Base-by-base conservation (phyloP, 2,888 invertebrate species). In the Andricus curvator region DNA sequence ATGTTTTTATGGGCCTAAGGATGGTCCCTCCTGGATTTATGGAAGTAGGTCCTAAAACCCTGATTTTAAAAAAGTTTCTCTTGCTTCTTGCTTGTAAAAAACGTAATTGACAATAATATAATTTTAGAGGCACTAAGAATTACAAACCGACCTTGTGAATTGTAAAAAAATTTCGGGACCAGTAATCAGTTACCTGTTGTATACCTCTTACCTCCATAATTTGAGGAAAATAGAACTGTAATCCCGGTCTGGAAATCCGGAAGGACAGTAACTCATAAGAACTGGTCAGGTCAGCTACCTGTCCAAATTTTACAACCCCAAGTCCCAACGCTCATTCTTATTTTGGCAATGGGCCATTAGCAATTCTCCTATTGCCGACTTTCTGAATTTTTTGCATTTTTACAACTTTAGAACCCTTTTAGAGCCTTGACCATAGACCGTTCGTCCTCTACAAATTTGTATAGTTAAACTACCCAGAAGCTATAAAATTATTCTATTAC, bases 261-360 rank as follows among this genome's bases (percentile, higher is more conserved):
- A 60, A 60, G n/a, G 22, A 22, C 56, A 60, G n/a, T 60, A 22
- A 60, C 56, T 60, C 56, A 60, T 22, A n/a, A 60, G n/a, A 60
- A 60, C 25, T 64, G 62, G 29, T 62, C 60, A 60, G 60, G 60
- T 60, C 62, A 62, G 62, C 15, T 64, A 29, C 62, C 62, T 64
- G 25, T 25, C 62, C 13, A 67, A 67, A 67, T 67, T 67, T 67
- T 67, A 67, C 67, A 67, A 67, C 22, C 41, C 67, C 67, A 13
- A 37, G 0, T n/a, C 41, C 15, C 25, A 11, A 29, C 13, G 15
- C 17, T 56, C 4, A 74, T 74, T 56, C 51, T 33, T 33, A 74
- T n/a, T n/a, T 70, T 70, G 20, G 56, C 20, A 33, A 70, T 51
- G 29, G 29, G 1, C 70, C 70, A 56, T 74, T 74, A 74, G 51